Base-by-base conservation (phyloP, 1,140 invertebrate genomes). In the Megathymus violae region DNA sequence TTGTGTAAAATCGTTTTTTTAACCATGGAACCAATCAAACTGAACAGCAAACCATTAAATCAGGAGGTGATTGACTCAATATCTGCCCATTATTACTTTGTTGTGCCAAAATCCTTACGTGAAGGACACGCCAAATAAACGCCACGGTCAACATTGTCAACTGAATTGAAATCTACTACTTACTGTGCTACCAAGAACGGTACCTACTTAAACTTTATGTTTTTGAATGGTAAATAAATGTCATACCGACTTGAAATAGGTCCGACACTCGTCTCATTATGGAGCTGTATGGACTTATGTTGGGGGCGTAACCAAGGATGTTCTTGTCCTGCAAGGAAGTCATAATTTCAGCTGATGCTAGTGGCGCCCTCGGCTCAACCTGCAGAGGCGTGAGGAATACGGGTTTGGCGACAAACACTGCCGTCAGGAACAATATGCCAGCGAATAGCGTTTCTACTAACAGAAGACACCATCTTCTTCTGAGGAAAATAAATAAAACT, bases 351-450 rank as follows among this genome's bases (percentile, higher is more conserved):
- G 36, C 14, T 0, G 74, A 61, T 0, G 64, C 43, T 0, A 89
- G 52, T 0, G 85, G 76, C 0, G 74, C 68, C 5, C 74, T 54
- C 0, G 83, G 78, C 0, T 76, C 63, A 0, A 74, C 73, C 61
- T 80, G 71, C 1, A 89, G 40, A 0, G 85, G 82, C 0, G 75
- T 87, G 9, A 89, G 68, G 69, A 89, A 88, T 1, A 87, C 80
- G 0, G 85, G 87, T 50, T 74, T 81, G 0, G 85, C 82, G 17
- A 80, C 66, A 13, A 80, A 76, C 3, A 87, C 73, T 0, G 83
- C 65, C 1, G 69, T 5, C 0, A 79, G 15, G 19, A 81, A 80
- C n/a, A 88, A 44, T 4, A 74, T 1, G 0, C 58, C 46, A 0
- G 80, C 80, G 27, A 89, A 80, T 0, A 79, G 0, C 1, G 74